A percentile compares a stretch with the other conserved stretches of the same genome.
Conservation (phyloP, 2,888 invertebrate species). For the Synanthedon andrenaeformis region DNA sequence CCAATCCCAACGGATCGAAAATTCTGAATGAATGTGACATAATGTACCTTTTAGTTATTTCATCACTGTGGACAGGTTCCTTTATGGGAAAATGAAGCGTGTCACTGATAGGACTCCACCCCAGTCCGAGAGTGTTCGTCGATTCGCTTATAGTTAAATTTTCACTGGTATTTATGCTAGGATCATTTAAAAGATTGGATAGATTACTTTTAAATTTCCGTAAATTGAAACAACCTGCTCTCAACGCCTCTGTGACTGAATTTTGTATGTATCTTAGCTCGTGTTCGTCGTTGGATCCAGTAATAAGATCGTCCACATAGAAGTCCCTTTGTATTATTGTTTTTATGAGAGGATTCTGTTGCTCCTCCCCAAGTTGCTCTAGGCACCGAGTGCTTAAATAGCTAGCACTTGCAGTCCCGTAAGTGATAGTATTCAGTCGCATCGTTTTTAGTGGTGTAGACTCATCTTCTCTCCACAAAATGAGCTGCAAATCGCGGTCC, state of each 20-base stretch:
- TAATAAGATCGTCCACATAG: slow-evolving; percentile 9
- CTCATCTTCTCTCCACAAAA: slow-evolving; percentile 20
- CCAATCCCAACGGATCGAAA: slow-evolving; percentile 6
- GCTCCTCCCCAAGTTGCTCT: slow-evolving; percentile 10
- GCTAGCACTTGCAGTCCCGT: slow-evolving; percentile 10
- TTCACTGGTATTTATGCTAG: too few relatives aligned
- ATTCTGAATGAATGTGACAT: slow-evolving; percentile 12
- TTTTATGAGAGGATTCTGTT: slow-evolving; percentile 3
- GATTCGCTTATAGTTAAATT: slow-evolving; percentile 12
- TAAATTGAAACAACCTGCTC: slow-evolving; percentile 8
- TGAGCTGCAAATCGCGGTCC: slow-evolving; percentile 20
- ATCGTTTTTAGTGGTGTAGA: slow-evolving; percentile 3
- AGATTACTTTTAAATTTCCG: slow-evolving; percentile 9
- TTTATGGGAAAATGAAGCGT: slow-evolving; percentile 10
- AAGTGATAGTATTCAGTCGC: slow-evolving; percentile 11
- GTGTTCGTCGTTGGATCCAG: slow-evolving; percentile 5
- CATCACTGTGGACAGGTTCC: background rate
- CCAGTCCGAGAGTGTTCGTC: slow-evolving; percentile 12
- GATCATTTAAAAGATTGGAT: slow-evolving; percentile 4
- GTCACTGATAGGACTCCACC: slow-evolving; percentile 11
- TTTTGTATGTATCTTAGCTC: slow-evolving; percentile 6
- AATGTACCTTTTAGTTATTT: slow-evolving; percentile 10
- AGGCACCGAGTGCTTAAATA: slow-evolving; percentile 10
- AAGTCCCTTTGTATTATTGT: slow-evolving; percentile 9
- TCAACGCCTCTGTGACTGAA: slow-evolving; percentile 2